Percentiles rank a stretch among this genome's conserved stretches.
These are phyloP conservation scores for Tympanoctomys barrerae DNA, from an alignment of 2,797 vertebrate genomes.

Conservation along the genomic window DNA sequence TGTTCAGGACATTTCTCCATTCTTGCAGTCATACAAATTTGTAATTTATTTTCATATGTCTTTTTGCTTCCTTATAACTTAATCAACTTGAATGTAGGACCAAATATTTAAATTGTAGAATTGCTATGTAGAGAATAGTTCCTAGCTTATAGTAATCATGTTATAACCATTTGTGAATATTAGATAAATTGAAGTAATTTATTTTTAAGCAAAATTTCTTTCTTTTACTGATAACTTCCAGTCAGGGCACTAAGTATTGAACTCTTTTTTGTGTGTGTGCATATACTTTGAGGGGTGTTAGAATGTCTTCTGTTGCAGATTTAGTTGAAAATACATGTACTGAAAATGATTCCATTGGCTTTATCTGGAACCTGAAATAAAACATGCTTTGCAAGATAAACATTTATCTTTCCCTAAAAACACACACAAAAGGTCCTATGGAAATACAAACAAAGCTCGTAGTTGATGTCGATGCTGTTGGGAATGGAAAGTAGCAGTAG, in stretches of 20 bases:
- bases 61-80: not conserved
- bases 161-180: constrained; percentile 10
- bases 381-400: constrained; percentile 54
- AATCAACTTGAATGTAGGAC: not conserved
- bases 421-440: not conserved
- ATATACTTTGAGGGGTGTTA: not conserved
- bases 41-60: not conserved
- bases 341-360: constrained; percentile 32
- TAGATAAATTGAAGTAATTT: not conserved
- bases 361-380: constrained; percentile 48
- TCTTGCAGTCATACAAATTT: not conserved
- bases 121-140: not conserved
- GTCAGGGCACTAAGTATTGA: not conserved
- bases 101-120: not conserved
- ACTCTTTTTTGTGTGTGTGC: not conserved
- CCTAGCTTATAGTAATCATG: not conserved
- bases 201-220: constrained; percentile 31
- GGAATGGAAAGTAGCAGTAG: not conserved
- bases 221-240: not conserved
- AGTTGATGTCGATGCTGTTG: not conserved
- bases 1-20: not conserved
- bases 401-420: constrained; percentile 50
- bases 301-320: not conserved
- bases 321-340: constrained; percentile 38
- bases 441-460: constrained; percentile 18